phyloP scores from a whole-genome alignment of 2,888 invertebrate genomes.

The Sesia apiformis region DNA sequence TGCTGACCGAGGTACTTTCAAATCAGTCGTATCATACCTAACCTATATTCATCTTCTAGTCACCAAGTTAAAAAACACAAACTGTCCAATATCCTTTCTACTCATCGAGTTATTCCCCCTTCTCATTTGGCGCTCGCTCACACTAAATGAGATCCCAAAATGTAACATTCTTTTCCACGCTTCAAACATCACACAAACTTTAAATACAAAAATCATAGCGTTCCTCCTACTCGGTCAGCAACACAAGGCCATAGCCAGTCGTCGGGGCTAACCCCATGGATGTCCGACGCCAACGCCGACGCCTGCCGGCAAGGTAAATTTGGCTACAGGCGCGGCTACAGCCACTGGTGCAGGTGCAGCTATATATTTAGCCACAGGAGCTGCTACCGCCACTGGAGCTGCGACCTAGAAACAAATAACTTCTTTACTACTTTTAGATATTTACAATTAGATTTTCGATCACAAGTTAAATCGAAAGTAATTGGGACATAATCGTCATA shows the following conservation, averaged over 20 bases:
- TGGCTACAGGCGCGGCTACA: slow-evolving; percentile 44
- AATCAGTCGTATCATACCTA: not conserved
- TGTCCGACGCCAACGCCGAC: slow-evolving; percentile 42
- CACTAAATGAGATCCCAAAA: slow-evolving; percentile 2
- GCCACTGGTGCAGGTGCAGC: slow-evolving; percentile 49
- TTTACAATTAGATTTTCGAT: too few species aligned
- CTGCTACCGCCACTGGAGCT: slow-evolving; percentile 32
- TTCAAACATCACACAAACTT: slow-evolving; percentile 1
- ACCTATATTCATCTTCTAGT: not conserved
- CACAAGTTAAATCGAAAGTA: too few species aligned
- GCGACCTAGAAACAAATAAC: slow-evolving; percentile 1
- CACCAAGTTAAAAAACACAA: slow-evolving; percentile 1
- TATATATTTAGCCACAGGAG: slow-evolving; percentile 29
- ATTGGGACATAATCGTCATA: too few species aligned
- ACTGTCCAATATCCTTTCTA: slow-evolving; percentile 1
- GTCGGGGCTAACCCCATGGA: slow-evolving; percentile 48
- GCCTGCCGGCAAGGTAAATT: slow-evolving; percentile 28
- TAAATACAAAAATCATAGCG: slow-evolving; percentile 4
- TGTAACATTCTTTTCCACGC: not conserved
- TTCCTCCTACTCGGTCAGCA: slow-evolving; percentile 5
- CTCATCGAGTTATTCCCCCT: not conserved
- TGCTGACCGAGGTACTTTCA: slow-evolving; percentile 25
- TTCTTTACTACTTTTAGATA: too few species aligned
- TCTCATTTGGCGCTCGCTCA: slow-evolving; percentile 8
- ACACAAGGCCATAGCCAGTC: slow-evolving; percentile 4